Conservation (phyloP, 2,888 invertebrate genomes). For the Drosophila mimica region DNA sequence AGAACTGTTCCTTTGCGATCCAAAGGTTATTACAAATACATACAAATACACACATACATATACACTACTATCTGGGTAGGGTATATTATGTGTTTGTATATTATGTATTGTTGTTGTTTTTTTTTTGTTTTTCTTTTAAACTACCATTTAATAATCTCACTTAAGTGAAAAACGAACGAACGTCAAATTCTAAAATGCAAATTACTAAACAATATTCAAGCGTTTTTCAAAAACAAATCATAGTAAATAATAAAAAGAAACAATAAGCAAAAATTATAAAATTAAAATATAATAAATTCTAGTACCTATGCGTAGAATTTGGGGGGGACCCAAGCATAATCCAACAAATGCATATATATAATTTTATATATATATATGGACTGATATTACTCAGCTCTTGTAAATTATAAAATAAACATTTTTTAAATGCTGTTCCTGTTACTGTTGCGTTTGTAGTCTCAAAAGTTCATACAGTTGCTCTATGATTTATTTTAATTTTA, state of each 20-base stretch:
- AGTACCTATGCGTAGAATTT: slow-evolving; percentile 48
- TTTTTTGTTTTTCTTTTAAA: slow-evolving; percentile 5
- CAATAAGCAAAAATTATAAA: slow-evolving; percentile 42
- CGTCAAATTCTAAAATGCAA: slow-evolving; percentile 53
- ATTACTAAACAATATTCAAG: slow-evolving; percentile 47
- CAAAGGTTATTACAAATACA: slow-evolving; percentile 14
- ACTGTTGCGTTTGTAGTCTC: slow-evolving; percentile 80
- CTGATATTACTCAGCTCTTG: slow-evolving; percentile 15
- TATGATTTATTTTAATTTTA: slow-evolving; percentile 23
- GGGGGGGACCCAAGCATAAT: slow-evolving; percentile 25
- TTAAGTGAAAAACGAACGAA: slow-evolving; percentile 58
- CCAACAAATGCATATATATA: slow-evolving; percentile 28
- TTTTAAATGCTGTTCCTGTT: slow-evolving; percentile 79
- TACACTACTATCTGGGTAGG: background rate
- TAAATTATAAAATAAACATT: slow-evolving; percentile 74
- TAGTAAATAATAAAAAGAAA: slow-evolving; percentile 32
- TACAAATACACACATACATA: slow-evolving; percentile 12
- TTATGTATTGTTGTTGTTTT: slow-evolving; percentile 2
- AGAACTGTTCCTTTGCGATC: slow-evolving; percentile 11
- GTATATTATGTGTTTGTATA: slow-evolving; percentile 2
- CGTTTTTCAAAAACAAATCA: slow-evolving; percentile 66
- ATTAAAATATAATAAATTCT: slow-evolving; percentile 37
- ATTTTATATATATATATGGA: slow-evolving; percentile 9
- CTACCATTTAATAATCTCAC: slow-evolving; percentile 73
- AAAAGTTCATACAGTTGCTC: slow-evolving; percentile 67